These are phyloP conservation scores for Siniperca chuatsi DNA, from an alignment of 2,113 vertebrate genomes.

Conservation along the genomic window DNA sequence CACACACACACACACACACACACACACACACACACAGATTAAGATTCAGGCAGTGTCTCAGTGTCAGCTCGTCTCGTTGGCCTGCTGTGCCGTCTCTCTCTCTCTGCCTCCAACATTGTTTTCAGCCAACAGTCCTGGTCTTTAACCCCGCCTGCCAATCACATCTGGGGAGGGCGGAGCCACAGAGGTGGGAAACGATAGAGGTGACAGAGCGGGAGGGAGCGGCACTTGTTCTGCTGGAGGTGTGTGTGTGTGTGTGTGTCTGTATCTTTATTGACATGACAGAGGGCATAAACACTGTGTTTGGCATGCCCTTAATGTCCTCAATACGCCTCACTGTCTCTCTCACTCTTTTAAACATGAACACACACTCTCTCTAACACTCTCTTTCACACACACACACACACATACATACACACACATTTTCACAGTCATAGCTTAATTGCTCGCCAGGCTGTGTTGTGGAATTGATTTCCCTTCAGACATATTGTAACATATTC, in stretches of 20 bases:
- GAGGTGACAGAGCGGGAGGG: conserved; percentile 26
- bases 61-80: conserved; percentile 19
- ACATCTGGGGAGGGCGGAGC: conserved; percentile 49
- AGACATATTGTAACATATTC: no score
- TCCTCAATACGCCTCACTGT: conserved; percentile 33
- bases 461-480: no score
- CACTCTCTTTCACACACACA: background rate
- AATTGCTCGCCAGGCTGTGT: no score
- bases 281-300: conserved; percentile 32
- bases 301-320: conserved; percentile 36
- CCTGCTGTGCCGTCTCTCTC: background rate
- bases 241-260: conserved; percentile 36
- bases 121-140: conserved; percentile 51
- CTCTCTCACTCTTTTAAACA: conserved; percentile 8
- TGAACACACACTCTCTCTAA: background rate
- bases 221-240: conserved; percentile 27
- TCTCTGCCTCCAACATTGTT: conserved; percentile 54
- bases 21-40: conserved; percentile 3
- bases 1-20: background rate
- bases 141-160: conserved; percentile 77
- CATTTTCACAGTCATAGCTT: background rate
- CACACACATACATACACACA: conserved; percentile 4
- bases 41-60: conserved; percentile 25
- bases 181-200: conserved; percentile 27
- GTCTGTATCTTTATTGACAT: conserved; percentile 26